Conservation (phyloP, 2,113 vertebrate genomes). For the Daubentonia madagascariensis region DNA sequence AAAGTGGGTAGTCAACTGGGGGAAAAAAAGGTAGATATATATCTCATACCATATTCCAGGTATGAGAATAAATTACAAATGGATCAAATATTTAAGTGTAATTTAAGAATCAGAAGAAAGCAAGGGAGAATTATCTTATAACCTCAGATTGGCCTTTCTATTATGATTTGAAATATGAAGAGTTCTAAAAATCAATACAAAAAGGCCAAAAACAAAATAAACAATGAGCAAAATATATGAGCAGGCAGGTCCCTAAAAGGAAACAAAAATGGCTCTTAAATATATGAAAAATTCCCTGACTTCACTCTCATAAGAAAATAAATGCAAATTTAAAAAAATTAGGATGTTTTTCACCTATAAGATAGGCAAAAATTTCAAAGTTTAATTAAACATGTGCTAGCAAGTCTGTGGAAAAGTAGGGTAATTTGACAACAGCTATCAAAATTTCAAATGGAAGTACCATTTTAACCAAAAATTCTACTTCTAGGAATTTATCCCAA, state of each 20-base stretch:
- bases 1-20: neutral
- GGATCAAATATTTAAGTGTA: neutral
- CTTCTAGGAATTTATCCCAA: neutral
- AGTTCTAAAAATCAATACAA: neutral
- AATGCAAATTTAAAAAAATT: neutral
- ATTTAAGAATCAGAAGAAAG: conserved; percentile 4
- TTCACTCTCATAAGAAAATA: conserved; percentile 7
- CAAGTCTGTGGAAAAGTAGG: neutral
- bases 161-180: neutral
- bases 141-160: neutral
- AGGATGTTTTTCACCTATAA: neutral
- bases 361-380: neutral
- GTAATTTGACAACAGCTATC: neutral
- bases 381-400: neutral
- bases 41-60: neutral
- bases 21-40: neutral
- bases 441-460: neutral
- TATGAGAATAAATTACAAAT: conserved; percentile 6
- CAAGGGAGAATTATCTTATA: neutral
- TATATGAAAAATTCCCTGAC: neutral
- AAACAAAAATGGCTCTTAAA: neutral
- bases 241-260: neutral
- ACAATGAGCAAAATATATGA: neutral
- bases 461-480: neutral
- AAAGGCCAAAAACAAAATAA: neutral